Conservation (phyloP, 2,888 invertebrate species). For the Zele albiditarsus region DNA sequence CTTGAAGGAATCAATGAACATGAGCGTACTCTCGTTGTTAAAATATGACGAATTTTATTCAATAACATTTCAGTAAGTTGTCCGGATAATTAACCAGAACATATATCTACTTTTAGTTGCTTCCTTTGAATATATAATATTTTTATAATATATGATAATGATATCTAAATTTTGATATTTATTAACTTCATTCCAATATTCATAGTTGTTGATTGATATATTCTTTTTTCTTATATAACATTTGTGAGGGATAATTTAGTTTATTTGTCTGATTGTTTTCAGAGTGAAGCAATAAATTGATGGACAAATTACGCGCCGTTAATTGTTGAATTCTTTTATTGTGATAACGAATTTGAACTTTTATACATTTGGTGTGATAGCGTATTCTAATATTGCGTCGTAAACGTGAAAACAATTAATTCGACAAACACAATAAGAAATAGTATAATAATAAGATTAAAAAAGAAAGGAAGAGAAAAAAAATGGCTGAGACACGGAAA, state of each 20-base stretch:
- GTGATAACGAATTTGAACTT: neutral
- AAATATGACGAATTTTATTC: neutral
- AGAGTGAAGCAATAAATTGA: neutral
- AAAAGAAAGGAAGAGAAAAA: conserved; percentile 1
- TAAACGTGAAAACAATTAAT: neutral
- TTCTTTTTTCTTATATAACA: neutral
- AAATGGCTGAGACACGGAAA: conserved; percentile 84
- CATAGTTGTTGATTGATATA: neutral
- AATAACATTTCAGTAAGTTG: neutral
- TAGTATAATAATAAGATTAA: neutral
- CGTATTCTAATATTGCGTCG: neutral
- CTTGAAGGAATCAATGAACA: neutral
- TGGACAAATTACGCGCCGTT: neutral
- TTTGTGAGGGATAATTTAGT: neutral
- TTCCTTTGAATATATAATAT: too few relatives aligned
- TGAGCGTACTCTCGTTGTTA: neutral
- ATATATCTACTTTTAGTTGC: too few relatives aligned
- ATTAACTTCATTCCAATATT: neutral
- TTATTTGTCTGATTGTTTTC: neutral
- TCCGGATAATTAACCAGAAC: neutral
- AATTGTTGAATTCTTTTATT: neutral
- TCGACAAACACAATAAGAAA: neutral
- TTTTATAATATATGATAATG: too few relatives aligned
- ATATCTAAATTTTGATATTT: too few relatives aligned
- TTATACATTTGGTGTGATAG: neutral